Conservation (phyloP, 1,140 invertebrate genomes). For the Diorhabda carinulata region DNA sequence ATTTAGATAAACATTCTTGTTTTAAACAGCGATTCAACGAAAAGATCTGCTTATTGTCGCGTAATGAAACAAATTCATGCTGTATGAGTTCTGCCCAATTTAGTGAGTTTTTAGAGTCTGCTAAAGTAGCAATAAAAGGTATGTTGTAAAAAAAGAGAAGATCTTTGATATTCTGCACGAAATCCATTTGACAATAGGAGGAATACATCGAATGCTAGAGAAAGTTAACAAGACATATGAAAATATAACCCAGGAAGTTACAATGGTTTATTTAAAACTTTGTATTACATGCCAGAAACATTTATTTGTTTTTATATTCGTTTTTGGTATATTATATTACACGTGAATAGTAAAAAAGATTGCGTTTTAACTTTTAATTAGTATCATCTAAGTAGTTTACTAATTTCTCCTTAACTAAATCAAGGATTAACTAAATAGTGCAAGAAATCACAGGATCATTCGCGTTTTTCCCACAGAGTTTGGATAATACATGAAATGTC, state of each 20-base stretch:
- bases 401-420: too few relatives aligned
- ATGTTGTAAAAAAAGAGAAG: background rate
- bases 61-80: background rate
- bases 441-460: too few relatives aligned
- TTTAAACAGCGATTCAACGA: background rate
- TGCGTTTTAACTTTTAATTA: too few relatives aligned
- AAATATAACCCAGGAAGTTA: background rate
- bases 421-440: too few relatives aligned
- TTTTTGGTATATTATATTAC: too few relatives aligned
- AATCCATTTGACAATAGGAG: background rate
- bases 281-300: background rate
- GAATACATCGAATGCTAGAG: background rate
- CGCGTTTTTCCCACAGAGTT: too few relatives aligned
- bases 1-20: background rate
- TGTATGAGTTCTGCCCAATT: background rate
- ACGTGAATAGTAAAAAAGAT: too few relatives aligned
- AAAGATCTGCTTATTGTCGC: background rate
- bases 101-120: conserved; percentile 2
- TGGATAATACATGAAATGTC: too few relatives aligned
- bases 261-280: background rate
- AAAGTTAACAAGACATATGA: background rate
- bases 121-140: background rate
- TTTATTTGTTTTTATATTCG: too few relatives aligned
- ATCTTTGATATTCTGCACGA: conserved; percentile 5
- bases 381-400: too few relatives aligned